phyloP scores from a whole-genome alignment of 2,113 vertebrate species.

The Alexandromys fortis region DNA sequence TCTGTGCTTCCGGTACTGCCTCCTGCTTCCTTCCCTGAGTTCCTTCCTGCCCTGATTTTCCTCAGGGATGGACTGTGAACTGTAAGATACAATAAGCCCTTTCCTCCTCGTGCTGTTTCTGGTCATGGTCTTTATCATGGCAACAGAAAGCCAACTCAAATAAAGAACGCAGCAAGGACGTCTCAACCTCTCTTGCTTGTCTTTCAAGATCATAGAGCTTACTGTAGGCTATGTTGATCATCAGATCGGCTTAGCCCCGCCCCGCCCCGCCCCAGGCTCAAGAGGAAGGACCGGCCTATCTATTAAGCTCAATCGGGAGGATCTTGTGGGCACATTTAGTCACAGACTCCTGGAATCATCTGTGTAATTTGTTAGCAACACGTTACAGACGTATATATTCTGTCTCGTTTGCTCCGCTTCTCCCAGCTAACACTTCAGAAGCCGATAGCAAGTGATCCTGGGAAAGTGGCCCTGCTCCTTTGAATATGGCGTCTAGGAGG shows the following conservation, averaged over 20 bases:
- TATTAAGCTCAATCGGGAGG: background rate
- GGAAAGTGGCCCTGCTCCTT: constrained; percentile 1
- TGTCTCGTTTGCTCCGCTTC: background rate
- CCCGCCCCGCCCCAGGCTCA: background rate
- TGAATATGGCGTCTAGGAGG: background rate
- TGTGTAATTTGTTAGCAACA: background rate
- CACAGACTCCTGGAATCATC: background rate
- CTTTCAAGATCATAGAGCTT: background rate
- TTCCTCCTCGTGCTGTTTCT: background rate
- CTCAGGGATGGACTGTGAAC: background rate
- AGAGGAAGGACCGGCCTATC: background rate
- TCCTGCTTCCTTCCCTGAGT: background rate
- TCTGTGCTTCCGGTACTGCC: background rate
- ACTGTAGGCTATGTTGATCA: background rate
- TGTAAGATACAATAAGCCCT: background rate
- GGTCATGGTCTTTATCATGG: background rate
- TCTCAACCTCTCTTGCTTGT: background rate
- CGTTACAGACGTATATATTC: constrained; percentile 27
- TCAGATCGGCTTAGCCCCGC: background rate
- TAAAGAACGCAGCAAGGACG: background rate
- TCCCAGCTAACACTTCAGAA: constrained; percentile 6
- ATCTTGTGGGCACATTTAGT: background rate
- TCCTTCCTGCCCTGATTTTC: background rate
- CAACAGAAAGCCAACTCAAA: background rate
- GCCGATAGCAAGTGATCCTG: background rate